Percentiles rank a stretch among this genome's conserved stretches.
phyloP scores from a whole-genome alignment of 1,140 invertebrate species.

The Nilaparvata lugens region DNA sequence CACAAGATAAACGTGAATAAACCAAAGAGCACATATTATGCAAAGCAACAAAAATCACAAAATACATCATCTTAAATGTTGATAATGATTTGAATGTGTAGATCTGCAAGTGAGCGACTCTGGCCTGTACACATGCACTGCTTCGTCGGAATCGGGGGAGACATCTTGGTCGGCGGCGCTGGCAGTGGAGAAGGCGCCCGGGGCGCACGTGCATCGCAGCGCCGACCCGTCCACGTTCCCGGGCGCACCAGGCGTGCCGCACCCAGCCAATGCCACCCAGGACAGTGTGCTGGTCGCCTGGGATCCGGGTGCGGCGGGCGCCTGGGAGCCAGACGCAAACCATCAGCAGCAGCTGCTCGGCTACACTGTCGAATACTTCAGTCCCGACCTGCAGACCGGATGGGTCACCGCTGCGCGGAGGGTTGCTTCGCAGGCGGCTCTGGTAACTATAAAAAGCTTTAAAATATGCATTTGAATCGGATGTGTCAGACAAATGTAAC shows the following conservation, averaged over 20 bases:
- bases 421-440: slow-evolving; percentile 52
- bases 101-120: slow-evolving; percentile 62
- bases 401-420: slow-evolving; percentile 60
- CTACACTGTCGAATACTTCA: slow-evolving; percentile 85
- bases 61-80: neutral
- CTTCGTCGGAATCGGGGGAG: slow-evolving; percentile 69
- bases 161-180: slow-evolving; percentile 76
- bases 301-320: slow-evolving; percentile 34
- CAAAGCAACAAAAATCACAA: neutral
- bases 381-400: slow-evolving; percentile 68
- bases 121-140: slow-evolving; percentile 72
- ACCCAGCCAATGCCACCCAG: slow-evolving; percentile 60
- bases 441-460: slow-evolving; percentile 41
- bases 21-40: neutral
- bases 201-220: slow-evolving; percentile 71
- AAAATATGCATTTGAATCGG: too few species aligned
- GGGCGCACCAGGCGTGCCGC: slow-evolving; percentile 62
- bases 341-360: slow-evolving; percentile 41
- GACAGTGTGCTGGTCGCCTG: slow-evolving; percentile 69
- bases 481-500: too few species aligned
- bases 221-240: slow-evolving; percentile 65
- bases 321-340: neutral
- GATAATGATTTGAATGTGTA: slow-evolving; percentile 31
- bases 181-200: slow-evolving; percentile 71
- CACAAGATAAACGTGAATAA: neutral